Conservation (phyloP, 2,797 vertebrate species). For the Chromis chromis region DNA sequence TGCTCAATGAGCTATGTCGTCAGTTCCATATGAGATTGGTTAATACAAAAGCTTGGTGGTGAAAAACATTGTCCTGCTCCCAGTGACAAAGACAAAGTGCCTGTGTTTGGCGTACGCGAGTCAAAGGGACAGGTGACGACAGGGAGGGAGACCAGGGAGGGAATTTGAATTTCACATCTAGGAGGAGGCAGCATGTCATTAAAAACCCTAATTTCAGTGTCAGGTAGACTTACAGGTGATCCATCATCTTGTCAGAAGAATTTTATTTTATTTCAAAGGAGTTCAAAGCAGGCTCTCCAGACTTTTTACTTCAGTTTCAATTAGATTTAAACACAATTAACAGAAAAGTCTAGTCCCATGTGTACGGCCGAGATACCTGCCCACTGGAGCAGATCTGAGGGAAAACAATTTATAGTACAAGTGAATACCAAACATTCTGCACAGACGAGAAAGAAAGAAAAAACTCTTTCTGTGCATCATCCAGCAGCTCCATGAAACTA, state of each 20-base stretch:
- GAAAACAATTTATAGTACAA: slow-evolving; percentile 52
- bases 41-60: slow-evolving; percentile 97
- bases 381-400: slow-evolving; percentile 57
- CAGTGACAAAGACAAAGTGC: slow-evolving; percentile 97
- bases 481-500: slow-evolving; percentile 30
- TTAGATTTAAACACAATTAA: slow-evolving; percentile 81
- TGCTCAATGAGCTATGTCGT: slow-evolving; percentile 97
- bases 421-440: slow-evolving; percentile 39
- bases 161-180: slow-evolving; percentile 97
- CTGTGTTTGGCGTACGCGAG: slow-evolving; percentile 91
- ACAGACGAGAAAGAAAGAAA: slow-evolving; percentile 38
- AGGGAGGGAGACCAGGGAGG: slow-evolving; percentile 91
- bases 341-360: slow-evolving; percentile 55
- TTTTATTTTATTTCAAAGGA: slow-evolving; percentile 87
- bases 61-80: slow-evolving; percentile 97
- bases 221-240: slow-evolving; percentile 97
- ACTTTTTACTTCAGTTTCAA: slow-evolving; percentile 77
- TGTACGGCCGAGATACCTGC: slow-evolving; percentile 51
- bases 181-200: slow-evolving; percentile 95
- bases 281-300: slow-evolving; percentile 86
- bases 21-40: slow-evolving; percentile 98
- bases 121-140: slow-evolving; percentile 93
- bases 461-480: slow-evolving; percentile 18
- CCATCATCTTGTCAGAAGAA: slow-evolving; percentile 95
- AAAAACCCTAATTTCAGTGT: slow-evolving; percentile 97